Evolutionary conservation across 2,113 vertebrate genomes (phyloP).

Genomic region (Halcyon senegalensis): DNA sequence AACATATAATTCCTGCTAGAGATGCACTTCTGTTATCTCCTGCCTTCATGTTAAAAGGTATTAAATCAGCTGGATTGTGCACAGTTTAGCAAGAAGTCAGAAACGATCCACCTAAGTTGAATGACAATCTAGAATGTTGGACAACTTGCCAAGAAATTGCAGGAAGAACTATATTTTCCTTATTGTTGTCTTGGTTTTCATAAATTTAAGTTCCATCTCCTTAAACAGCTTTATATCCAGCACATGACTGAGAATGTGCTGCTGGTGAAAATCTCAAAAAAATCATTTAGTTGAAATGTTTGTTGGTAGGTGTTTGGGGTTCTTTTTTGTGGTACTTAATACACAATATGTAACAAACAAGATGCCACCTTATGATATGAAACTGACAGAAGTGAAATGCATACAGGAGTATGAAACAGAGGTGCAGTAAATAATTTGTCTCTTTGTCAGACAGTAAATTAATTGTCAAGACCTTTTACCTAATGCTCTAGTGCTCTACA

Average conservation of each 20-base stretch:
- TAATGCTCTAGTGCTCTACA: neutral
- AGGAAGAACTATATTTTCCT: neutral
- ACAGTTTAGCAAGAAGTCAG: neutral
- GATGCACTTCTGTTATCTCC: neutral
- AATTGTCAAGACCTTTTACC: constrained; percentile 3
- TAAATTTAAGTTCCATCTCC: neutral
- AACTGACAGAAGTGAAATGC: constrained; percentile 4
- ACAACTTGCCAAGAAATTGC: neutral
- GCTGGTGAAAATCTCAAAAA: constrained; percentile 34
- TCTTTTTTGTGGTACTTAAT: neutral
- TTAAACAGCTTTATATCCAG: constrained; percentile 5
- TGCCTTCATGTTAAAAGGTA: neutral
- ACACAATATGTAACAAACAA: neutral
- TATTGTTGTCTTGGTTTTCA: neutral
- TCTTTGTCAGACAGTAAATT: constrained; percentile 21
- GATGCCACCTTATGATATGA: neutral
- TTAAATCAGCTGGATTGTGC: neutral
- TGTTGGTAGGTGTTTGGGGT: neutral
- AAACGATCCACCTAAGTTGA: neutral
- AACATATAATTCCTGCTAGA: neutral
- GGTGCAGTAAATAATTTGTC: neutral
- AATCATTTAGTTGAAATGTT: constrained; percentile 20
- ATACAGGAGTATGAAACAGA: neutral
- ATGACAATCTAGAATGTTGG: neutral
- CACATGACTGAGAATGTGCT: neutral